Evolutionary conservation across 53 echinoderm and acorn worm genomes (phyloP).

Genomic region (Stichopus horrens): DNA sequence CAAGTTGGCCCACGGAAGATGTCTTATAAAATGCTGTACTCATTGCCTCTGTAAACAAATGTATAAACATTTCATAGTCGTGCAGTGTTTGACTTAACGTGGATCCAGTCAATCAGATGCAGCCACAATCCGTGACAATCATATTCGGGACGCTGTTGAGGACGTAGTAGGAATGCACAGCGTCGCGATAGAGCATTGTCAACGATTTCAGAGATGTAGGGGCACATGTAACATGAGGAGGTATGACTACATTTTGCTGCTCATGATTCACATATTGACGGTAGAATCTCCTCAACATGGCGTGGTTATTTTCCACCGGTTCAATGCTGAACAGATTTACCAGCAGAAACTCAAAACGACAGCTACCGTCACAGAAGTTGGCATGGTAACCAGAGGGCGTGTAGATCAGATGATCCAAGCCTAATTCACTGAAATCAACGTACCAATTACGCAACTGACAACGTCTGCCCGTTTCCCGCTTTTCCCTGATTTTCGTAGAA

Average conservation of each 20-base stretch:
- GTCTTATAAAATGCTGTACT: too few relatives aligned
- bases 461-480: not conserved
- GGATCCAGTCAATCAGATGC: not conserved
- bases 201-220: not conserved
- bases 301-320: not conserved
- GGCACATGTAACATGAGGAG: not conserved
- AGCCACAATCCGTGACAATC: not conserved
- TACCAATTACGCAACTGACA: slow-evolving; percentile 16
- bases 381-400: slow-evolving; percentile 9
- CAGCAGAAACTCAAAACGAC: not conserved
- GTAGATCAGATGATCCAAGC: slow-evolving; percentile 1
- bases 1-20: too few relatives aligned
- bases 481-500: not conserved
- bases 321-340: not conserved
- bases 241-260: not conserved
- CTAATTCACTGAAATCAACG: not conserved
- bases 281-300: not conserved
- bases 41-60: too few relatives aligned
- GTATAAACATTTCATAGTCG: too few relatives aligned
- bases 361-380: slow-evolving; percentile 12
- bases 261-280: not conserved
- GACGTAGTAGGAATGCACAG: not conserved
- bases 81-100: too few relatives aligned
- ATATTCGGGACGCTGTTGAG: not conserved
- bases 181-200: slow-evolving; percentile 2